Evolutionary conservation across 2,113 vertebrate species (phyloP).

Genomic region (Dermatemys mawii): DNA sequence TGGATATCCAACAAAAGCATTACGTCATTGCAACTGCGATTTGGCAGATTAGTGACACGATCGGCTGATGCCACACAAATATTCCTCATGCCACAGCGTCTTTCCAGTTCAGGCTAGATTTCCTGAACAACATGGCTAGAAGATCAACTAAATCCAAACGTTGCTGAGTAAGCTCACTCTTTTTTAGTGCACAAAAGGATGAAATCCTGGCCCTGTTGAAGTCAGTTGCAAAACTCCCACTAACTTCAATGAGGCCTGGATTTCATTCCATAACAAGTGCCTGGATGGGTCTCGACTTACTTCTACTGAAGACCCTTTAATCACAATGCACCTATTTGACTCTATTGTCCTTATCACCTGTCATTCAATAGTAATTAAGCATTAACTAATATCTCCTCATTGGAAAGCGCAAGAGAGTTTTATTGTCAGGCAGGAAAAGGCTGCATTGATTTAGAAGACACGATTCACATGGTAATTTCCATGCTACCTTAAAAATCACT

Average conservation of each 20-base stretch:
- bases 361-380: conserved; percentile 61
- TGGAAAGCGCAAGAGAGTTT: conserved; percentile 54
- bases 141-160: not conserved
- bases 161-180: not conserved
- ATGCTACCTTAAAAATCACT: conserved; percentile 62
- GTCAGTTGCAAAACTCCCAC: not conserved
- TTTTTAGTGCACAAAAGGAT: not conserved
- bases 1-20: not conserved
- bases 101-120: not conserved
- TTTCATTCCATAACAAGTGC: not conserved
- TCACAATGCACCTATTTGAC: conserved; percentile 22
- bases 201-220: not conserved
- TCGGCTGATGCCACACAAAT: not conserved
- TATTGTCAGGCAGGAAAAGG: conserved; percentile 48
- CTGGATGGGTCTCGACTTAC: conserved; percentile 27
- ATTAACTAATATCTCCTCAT: conserved; percentile 57
- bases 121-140: not conserved
- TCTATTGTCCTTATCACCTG: conserved; percentile 33
- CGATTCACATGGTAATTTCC: conserved; percentile 62
- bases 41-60: not conserved
- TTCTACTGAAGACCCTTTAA: conserved; percentile 19
- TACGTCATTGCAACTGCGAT: not conserved
- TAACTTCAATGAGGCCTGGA: not conserved
- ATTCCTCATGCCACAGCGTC: rapidly evolving
- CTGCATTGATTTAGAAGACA: conserved; percentile 68